Evolutionary conservation across 2,113 vertebrate species (phyloP), one percentile per base, ranked within the genome.

Genomic region (Caretta caretta): DNA sequence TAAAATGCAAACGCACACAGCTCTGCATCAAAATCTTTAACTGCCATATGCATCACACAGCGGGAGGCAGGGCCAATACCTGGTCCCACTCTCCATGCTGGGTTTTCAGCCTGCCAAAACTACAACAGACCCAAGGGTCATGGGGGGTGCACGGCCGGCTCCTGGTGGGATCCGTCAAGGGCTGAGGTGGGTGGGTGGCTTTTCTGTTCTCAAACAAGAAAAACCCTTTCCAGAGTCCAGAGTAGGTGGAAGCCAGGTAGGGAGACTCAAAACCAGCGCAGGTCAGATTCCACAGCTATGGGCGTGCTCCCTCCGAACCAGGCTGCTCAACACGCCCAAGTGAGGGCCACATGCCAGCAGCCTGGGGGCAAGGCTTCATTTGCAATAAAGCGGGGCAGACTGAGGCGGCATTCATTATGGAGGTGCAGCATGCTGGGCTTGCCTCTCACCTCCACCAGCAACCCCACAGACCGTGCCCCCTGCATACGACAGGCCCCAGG

Each of bases 141-240:
- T 14, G 13, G 3, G 35, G 13, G 13, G 5, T 4, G 29, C 13
- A 16, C 1, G 29, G 13, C 8, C 1, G 13, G 31, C 59, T 62
- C 59, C 59, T 16, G 29, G 29, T 29, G 29, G 29, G 29, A 62
- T 17, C 29, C 31, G 8, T 69, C 16, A 19, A n/a, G 16, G n/a
- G 17, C 65, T 38, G 19, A 72, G 65, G 65, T 22, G n/a, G 17
- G 13, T 5, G 17, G 35, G 4, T 72, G 31, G 35, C 10, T 69
- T 69, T n/a, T n/a, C 35, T 31, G 65, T 38, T 72, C 19, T 22
- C 19, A 38, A 72, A 38, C 19, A n/a, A 72, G 65, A 38, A 72
- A 69, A 69, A 19, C 8, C 35, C 16, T 19, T 19, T 8, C 35
- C 65, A 69, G 65, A 38, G n/a, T 22, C 65, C n/a, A 1, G 65